Conservation (phyloP, 2,888 invertebrate species). For the Globia sparganii region DNA sequence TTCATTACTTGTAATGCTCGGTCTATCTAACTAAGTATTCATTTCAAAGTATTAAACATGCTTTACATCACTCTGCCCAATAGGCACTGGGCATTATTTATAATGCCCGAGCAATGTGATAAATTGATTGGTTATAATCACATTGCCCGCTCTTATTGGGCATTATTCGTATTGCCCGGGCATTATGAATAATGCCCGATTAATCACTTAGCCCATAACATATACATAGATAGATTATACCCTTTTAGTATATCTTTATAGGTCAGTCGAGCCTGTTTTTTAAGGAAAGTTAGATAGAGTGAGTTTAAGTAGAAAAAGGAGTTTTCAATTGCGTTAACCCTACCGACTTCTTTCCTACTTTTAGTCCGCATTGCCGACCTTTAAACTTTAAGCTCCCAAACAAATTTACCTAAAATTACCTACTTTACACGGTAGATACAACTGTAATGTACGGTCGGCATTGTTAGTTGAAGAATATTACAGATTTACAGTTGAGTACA, state of each 20-base stretch:
- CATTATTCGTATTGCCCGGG: too few species aligned
- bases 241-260: not conserved
- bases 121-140: too few species aligned
- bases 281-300: not conserved
- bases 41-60: too few species aligned
- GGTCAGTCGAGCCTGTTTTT: not conserved
- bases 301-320: not conserved
- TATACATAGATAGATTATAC: not conserved
- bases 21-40: too few species aligned
- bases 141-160: too few species aligned
- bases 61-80: too few species aligned
- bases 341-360: not conserved
- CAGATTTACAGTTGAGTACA: not conserved
- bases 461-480: not conserved
- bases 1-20: too few species aligned
- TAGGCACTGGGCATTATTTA: too few species aligned
- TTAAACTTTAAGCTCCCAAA: constrained; percentile 1
- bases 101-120: too few species aligned
- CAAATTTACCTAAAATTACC: constrained; percentile 1
- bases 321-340: constrained; percentile 8
- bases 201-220: too few species aligned
- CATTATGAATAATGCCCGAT: too few species aligned
- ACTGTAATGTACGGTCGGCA: not conserved
- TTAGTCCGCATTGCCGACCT: constrained; percentile 5
- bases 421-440: not conserved